Conservation (phyloP, 2,888 invertebrate species). For the Synanthedon vespiformis region DNA sequence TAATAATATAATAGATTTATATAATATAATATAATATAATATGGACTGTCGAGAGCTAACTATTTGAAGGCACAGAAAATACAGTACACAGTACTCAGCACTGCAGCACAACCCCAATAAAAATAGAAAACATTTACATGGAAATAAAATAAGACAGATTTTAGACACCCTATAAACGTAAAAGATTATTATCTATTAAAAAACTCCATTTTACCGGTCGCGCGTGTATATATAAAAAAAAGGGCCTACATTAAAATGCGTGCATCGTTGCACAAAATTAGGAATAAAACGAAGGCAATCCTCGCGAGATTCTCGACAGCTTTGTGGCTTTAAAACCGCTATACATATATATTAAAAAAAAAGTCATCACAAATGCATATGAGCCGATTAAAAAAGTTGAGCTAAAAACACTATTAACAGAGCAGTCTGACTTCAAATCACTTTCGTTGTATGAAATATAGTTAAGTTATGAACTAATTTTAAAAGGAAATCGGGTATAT, state of each 20-base stretch:
- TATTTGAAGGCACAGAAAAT: conserved; percentile 55
- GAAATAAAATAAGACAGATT: background rate
- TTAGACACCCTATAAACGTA: conserved; percentile 1
- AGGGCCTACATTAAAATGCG: no score
- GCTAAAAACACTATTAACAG: conserved; percentile 4
- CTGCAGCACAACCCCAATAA: conserved; percentile 44
- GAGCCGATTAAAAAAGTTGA: conserved; percentile 5
- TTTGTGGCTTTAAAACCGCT: conserved; percentile 4
- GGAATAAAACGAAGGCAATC: conserved; percentile 1
- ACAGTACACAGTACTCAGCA: conserved; percentile 37
- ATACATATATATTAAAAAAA: background rate
- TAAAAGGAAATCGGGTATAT: conserved; percentile 38
- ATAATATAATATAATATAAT: no score
- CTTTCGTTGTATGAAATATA: conserved; percentile 57
- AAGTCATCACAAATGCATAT: conserved; percentile 3
- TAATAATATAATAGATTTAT: conserved; percentile 14
- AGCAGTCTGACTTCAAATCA: conserved; percentile 34
- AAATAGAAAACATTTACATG: conserved; percentile 14
- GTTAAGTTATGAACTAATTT: conserved; percentile 46
- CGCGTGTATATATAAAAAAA: no score
- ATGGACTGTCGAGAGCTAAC: conserved; percentile 44
- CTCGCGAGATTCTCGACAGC: conserved; percentile 6
- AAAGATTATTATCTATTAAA: no score
- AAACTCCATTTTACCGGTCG: no score
- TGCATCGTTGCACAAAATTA: background rate